phyloP scores from a whole-genome alignment of 2,888 invertebrate genomes.

The Phytoseiulus persimilis region DNA sequence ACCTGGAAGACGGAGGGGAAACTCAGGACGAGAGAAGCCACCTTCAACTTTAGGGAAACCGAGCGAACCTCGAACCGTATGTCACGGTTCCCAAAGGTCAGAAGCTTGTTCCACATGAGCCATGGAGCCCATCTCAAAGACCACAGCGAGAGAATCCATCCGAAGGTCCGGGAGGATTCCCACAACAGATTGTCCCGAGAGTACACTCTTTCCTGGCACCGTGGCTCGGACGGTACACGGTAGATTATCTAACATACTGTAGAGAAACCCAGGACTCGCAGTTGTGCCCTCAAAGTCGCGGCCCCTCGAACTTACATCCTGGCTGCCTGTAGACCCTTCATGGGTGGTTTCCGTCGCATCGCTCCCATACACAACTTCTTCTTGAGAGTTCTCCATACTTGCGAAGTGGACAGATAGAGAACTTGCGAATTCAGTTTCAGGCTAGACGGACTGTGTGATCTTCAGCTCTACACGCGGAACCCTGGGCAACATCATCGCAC shows the following conservation, averaged over 20 bases:
- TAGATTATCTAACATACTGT: background rate
- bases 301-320: background rate
- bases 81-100: background rate
- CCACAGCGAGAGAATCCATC: background rate
- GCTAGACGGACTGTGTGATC: background rate
- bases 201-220: too few species aligned
- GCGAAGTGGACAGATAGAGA: background rate
- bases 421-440: background rate
- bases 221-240: background rate
- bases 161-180: background rate
- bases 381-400: constrained; percentile 25
- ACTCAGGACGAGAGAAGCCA: background rate
- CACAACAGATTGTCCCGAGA: background rate
- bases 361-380: constrained; percentile 28
- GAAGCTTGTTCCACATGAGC: too few species aligned
- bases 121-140: background rate
- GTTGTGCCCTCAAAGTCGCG: background rate
- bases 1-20: constrained; percentile 53
- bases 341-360: constrained; percentile 32
- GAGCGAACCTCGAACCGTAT: background rate
- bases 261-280: background rate
- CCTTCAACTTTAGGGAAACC: background rate
- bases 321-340: constrained; percentile 23
- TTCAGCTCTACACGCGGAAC: background rate
- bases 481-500: background rate